Conservation (phyloP, 2,797 vertebrate genomes). For the Spheniscus humboldti region DNA sequence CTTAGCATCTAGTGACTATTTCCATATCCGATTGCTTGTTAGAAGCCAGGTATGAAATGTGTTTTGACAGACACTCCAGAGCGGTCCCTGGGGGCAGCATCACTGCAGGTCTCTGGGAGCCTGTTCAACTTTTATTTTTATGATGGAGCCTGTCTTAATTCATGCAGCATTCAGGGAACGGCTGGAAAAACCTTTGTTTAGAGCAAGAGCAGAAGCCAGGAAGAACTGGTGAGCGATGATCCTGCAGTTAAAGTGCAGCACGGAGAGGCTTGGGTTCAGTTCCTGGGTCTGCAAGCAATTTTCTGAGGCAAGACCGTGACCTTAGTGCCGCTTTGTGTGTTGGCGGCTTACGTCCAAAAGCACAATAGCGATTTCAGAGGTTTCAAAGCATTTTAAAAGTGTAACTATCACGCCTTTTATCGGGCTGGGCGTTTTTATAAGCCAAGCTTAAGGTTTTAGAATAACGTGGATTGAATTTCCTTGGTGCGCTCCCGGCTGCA, state of each 20-base stretch:
- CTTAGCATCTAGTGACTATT: background rate
- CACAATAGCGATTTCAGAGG: conserved; percentile 31
- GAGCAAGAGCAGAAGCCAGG: background rate
- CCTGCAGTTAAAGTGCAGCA: background rate
- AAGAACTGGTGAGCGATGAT: background rate
- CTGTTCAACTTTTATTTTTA: conserved; percentile 1
- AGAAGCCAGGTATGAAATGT: background rate
- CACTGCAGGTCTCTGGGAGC: background rate
- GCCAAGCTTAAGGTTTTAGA: conserved; percentile 14
- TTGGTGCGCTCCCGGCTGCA: rapidly evolving
- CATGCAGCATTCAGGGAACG: background rate
- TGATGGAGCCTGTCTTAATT: conserved; percentile 8
- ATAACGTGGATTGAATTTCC: background rate
- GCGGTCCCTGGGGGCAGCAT: background rate
- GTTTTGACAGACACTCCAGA: background rate
- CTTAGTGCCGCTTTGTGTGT: background rate
- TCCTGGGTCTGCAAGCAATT: background rate
- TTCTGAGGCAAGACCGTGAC: conserved; percentile 34
- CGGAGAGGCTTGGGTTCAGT: background rate
- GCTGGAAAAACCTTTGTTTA: conserved; percentile 3
- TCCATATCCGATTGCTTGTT: background rate
- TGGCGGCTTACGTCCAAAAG: background rate
- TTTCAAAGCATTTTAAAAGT: conserved; percentile 39
- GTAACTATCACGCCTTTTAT: conserved; percentile 14
- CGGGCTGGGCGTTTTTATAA: background rate